A percentile compares a stretch with the other conserved stretches of the same genome.
These are phyloP conservation scores for Felis chaus DNA, from an alignment of 2,113 vertebrate species.

Conservation along the genomic window DNA sequence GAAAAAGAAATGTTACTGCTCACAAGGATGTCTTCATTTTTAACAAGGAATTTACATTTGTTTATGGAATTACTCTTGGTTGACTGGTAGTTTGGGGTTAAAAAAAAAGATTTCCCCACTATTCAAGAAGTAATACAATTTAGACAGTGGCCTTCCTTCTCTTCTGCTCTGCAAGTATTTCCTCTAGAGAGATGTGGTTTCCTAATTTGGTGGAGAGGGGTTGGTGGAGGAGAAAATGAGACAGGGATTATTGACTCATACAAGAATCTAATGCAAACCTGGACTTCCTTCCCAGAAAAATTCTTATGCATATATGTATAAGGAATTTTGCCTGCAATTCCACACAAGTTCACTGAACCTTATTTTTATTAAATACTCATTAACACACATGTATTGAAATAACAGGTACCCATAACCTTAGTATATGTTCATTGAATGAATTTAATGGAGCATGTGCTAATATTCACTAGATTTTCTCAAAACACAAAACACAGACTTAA, in stretches of 20 bases:
- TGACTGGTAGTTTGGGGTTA: neutral
- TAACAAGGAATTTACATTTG: neutral
- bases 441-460: neutral
- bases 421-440: neutral
- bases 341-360: neutral
- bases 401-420: neutral
- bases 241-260: neutral
- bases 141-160: neutral
- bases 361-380: neutral
- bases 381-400: neutral
- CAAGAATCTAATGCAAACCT: neutral
- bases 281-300: neutral
- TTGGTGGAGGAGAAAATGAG: neutral
- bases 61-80: neutral
- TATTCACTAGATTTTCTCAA: conserved; percentile 8
- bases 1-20: neutral
- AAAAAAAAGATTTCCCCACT: neutral
- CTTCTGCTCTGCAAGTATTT: neutral
- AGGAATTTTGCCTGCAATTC: neutral
- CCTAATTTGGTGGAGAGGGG: neutral
- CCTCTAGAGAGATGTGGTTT: neutral
- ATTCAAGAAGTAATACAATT: neutral
- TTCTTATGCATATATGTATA: neutral
- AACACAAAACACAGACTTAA: neutral
- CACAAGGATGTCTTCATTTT: neutral